Percentiles rank a stretch among this genome's conserved stretches.
These are phyloP conservation scores for Oncorhynchus kisutch DNA, from an alignment of 2,113 vertebrate species.

Conservation along the genomic window DNA sequence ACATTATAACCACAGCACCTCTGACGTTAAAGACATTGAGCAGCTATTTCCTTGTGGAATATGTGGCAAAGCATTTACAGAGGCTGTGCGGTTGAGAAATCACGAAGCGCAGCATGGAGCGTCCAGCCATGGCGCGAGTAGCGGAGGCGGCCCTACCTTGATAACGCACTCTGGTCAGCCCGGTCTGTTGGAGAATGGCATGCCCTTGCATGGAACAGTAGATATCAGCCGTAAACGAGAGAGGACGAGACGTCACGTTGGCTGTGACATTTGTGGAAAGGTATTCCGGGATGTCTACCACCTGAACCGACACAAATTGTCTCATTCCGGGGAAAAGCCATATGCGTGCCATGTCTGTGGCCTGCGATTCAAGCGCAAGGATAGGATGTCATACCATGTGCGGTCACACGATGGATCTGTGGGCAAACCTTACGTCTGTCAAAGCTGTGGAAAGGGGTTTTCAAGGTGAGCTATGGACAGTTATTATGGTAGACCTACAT, in stretches of 20 bases:
- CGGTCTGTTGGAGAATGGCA: conserved; percentile 82
- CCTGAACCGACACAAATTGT: conserved; percentile 98
- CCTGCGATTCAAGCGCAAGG: conserved; percentile 95
- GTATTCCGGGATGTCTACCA: conserved; percentile 98
- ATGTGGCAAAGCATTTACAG: conserved; percentile 93
- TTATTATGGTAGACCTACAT: not conserved
- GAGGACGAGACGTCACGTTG: conserved; percentile 93
- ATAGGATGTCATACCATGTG: conserved; percentile 98
- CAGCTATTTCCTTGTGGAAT: conserved; percentile 87
- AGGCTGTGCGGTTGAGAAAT: conserved; percentile 88
- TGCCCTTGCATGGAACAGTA: conserved; percentile 75
- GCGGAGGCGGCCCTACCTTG: conserved; percentile 45
- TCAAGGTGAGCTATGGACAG: conserved; percentile 97
- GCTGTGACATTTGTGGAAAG: conserved; percentile 97
- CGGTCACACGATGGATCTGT: conserved; percentile 96
- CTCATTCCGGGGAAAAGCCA: conserved; percentile 98
- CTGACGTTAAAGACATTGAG: conserved; percentile 72
- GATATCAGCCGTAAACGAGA: conserved; percentile 88
- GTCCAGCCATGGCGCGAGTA: conserved; percentile 73
- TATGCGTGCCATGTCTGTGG: conserved; percentile 96
- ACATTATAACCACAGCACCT: conserved; percentile 78
- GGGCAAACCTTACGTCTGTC: conserved; percentile 98
- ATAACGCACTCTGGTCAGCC: conserved; percentile 67
- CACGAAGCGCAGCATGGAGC: conserved; percentile 93
- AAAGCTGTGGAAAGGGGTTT: conserved; percentile 98